These are phyloP conservation scores for Antechinus flavipes DNA, from an alignment of 2,113 vertebrate genomes.

Conservation along the genomic window DNA sequence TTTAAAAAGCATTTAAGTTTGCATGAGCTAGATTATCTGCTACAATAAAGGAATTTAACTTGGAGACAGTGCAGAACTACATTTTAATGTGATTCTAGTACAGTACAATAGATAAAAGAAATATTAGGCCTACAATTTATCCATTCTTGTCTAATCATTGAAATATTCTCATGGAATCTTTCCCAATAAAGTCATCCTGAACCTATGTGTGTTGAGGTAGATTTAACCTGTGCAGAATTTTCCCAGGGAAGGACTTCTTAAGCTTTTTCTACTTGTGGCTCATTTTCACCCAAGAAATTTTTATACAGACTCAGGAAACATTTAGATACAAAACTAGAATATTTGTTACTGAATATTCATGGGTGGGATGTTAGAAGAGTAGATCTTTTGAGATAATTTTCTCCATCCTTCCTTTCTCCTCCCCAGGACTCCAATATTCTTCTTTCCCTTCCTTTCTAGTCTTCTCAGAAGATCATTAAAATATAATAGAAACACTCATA, in stretches of 20 bases:
- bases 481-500: not conserved
- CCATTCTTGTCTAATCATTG: not conserved
- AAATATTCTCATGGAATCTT: not conserved
- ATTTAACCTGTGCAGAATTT: not conserved
- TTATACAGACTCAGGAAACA: not conserved
- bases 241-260: not conserved
- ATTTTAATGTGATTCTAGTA: not conserved
- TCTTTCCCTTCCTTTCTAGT: not conserved
- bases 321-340: not conserved
- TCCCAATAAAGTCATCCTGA: not conserved
- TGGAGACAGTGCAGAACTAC: not conserved
- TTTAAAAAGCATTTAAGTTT: conserved; percentile 8
- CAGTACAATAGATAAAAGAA: not conserved
- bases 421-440: not conserved
- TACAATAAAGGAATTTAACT: not conserved
- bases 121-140: conserved; percentile 8
- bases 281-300: too few species aligned
- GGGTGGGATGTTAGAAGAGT: not conserved
- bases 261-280: too few species aligned
- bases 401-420: not conserved
- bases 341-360: not conserved
- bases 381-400: not conserved
- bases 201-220: not conserved
- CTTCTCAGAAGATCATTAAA: not conserved
- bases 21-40: not conserved